phyloP scores from a whole-genome alignment of 2,113 vertebrate species.

The Psammodynastes pulverulentus region DNA sequence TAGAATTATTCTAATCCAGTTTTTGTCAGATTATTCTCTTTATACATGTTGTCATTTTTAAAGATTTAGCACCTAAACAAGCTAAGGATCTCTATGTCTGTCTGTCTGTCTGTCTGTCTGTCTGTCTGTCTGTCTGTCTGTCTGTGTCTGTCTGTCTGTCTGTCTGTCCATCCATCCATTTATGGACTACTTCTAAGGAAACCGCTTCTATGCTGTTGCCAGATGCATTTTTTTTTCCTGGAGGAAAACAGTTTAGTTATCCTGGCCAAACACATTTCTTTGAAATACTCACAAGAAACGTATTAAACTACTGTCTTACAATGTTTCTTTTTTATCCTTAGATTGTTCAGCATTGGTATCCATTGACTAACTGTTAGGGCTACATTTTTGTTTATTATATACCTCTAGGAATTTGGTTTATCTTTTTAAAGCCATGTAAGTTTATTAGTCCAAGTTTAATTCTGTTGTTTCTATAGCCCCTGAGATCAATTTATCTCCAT shows the following conservation, averaged over 20 bases:
- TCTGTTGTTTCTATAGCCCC: not conserved
- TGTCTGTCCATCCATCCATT: too few species aligned
- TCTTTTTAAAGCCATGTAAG: not conserved
- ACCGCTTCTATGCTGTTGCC: not conserved
- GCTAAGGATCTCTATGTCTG: not conserved
- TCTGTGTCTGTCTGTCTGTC: rapidly evolving
- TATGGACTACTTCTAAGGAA: too few species aligned
- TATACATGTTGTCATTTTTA: not conserved
- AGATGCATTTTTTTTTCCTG: not conserved
- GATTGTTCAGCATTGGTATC: not conserved
- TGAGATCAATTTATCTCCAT: not conserved
- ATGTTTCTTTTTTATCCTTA: not conserved
- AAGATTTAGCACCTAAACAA: not conserved
- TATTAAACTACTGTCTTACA: not conserved
- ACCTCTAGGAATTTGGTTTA: not conserved
- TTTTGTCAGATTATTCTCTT: not conserved
- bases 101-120: too few species aligned
- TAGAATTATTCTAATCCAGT: not conserved
- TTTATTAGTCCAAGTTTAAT: not conserved
- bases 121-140: not conserved
- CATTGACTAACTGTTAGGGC: not conserved
- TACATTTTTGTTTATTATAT: not conserved
- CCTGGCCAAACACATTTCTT: not conserved
- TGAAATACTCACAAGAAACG: not conserved
- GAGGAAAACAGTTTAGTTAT: not conserved